Conservation (phyloP, 2,113 vertebrate species). For the Microtus montanus region DNA sequence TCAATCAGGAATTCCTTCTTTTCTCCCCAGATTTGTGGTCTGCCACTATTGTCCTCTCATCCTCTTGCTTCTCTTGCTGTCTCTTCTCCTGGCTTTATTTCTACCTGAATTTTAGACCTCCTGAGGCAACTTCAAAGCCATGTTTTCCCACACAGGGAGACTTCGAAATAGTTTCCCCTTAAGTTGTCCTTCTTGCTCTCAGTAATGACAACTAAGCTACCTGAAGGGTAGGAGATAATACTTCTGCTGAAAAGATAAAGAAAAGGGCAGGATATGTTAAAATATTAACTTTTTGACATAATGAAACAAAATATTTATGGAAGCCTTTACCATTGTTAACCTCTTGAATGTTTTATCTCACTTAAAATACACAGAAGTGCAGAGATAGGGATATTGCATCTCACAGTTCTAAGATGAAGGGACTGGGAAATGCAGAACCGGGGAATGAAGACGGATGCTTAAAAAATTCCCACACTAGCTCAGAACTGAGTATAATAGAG, state of each 20-base stretch:
- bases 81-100: slow-evolving; percentile 28
- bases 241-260: not conserved
- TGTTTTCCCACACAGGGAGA: slow-evolving; percentile 4
- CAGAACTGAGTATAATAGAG: no score
- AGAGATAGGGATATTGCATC: not conserved
- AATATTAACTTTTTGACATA: slow-evolving; percentile 33
- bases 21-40: not conserved
- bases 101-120: slow-evolving; percentile 40
- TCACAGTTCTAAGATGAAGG: not conserved
- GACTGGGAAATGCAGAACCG: not conserved
- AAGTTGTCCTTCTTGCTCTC: slow-evolving; percentile 26
- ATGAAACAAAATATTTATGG: not conserved
- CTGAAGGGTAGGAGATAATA: not conserved
- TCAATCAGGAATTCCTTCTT: slow-evolving; percentile 40
- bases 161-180: slow-evolving; percentile 38
- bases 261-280: not conserved
- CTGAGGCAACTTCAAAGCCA: slow-evolving; percentile 32
- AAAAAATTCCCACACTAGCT: no score
- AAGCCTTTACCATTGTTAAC: not conserved
- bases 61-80: slow-evolving; percentile 1
- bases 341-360: not conserved
- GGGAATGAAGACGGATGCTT: no score
- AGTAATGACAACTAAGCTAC: not conserved
- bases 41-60: not conserved
- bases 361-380: not conserved